Evolutionary conservation across 2,888 invertebrate species (phyloP), one percentile per base, ranked within the genome.

Genomic region (Andrena trimmerana): DNA sequence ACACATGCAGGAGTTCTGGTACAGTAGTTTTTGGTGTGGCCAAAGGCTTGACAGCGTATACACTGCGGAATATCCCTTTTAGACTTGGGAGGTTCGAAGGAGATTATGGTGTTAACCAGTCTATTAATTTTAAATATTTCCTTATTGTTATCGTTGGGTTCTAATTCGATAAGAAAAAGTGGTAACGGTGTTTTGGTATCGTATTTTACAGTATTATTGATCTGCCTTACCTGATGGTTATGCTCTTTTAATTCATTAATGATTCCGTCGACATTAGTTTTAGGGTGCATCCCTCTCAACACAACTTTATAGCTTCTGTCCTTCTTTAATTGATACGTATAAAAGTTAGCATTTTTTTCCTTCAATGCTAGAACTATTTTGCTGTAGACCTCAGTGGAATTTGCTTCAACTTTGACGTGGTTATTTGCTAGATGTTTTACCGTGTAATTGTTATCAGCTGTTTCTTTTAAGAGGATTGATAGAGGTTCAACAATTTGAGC

Each of bases 241-340:
- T 3, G 2, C 2, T 36, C 10, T 42, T 65, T 24, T 24, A 73
- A 16, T 73, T 66, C 57, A 6, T 65, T 29, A 0, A 5, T 29
- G 3, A 73, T 73, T 20, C 2, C 36, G 7, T n/a, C 27, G 0
- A 13, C 13, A 5, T 67, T 24, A 1, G 24, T 74, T 48, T 33
- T 74, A 8, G 24, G 60, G 4, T 74, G 33, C n/a, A 74, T 33
- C 1, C 33, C 74, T 24, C 67, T 31, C 3, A 74, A 7, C 5
- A 74, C 50, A 59, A 50, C 33, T 0, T 60, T 59, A 2, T 74
- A 74, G 2, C 60, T 57, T 60, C 42, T 67, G 6, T 74, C 74
- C 6, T 74, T 74, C n/a, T 74, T 74, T 7, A 29, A 2, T 20
- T 59, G 67, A 7, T 74, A 74, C 3, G 67, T 60, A 7, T 74